Percentiles rank a stretch among this genome's conserved stretches.
phyloP scores from a whole-genome alignment of 2,113 vertebrate genomes.

The Mormoops blainvillei region DNA sequence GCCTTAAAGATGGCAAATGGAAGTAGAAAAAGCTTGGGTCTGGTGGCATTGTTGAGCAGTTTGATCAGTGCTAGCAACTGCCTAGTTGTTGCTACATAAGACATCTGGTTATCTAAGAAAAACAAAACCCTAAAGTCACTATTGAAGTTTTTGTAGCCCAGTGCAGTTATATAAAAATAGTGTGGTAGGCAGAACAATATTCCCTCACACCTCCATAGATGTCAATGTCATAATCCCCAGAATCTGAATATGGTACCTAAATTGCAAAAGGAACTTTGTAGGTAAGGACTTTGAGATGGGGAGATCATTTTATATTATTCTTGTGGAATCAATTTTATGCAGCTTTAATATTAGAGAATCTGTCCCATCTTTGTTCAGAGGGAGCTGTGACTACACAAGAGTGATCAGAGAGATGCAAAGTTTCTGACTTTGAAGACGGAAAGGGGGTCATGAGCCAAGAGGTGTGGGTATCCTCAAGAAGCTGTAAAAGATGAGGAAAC shows the following conservation, averaged over 20 bases:
- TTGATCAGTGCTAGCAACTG: background rate
- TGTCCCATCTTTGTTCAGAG: background rate
- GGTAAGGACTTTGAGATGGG: background rate
- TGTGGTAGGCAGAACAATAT: background rate
- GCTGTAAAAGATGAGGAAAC: background rate
- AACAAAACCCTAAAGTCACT: background rate
- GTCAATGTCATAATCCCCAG: background rate
- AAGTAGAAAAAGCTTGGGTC: background rate
- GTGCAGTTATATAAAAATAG: background rate
- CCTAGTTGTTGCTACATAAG: background rate
- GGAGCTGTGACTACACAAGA: background rate
- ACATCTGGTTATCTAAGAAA: background rate
- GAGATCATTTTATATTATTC: background rate
- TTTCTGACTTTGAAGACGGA: background rate
- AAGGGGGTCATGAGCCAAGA: background rate
- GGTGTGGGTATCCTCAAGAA: background rate
- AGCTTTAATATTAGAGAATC: background rate
- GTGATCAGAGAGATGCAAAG: background rate
- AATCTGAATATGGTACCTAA: background rate
- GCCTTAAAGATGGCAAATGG: background rate
- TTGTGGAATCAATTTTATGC: background rate
- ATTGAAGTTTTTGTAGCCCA: background rate
- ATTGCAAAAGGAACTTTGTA: background rate
- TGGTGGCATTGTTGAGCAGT: background rate
- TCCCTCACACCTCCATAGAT: background rate